Evolutionary conservation across 1,140 invertebrate species (phyloP).

Genomic region (Ceratina calcarata): DNA sequence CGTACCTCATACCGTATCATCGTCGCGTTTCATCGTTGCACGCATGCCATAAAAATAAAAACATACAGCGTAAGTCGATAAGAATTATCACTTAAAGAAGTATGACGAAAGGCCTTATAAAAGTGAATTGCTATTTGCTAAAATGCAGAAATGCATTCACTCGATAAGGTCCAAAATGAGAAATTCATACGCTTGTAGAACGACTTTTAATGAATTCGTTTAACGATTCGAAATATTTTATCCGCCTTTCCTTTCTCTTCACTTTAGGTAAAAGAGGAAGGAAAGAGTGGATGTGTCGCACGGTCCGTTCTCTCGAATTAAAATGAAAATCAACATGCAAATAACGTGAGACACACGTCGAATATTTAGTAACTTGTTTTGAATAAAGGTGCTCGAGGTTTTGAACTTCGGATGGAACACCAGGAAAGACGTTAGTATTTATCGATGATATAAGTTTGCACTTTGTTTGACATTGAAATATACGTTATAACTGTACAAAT

Average conservation of each 20-base stretch:
- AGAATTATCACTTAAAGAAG: too few species aligned
- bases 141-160: too few species aligned
- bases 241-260: not conserved
- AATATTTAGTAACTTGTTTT: not conserved
- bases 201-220: too few species aligned
- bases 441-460: conserved; percentile 42
- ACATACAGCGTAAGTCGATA: too few species aligned
- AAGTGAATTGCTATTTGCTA: too few species aligned
- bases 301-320: not conserved
- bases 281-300: too few species aligned
- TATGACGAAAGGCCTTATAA: too few species aligned
- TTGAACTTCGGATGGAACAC: not conserved
- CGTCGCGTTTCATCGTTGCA: too few species aligned
- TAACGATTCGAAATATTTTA: not conserved
- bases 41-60: too few species aligned
- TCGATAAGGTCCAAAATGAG: too few species aligned
- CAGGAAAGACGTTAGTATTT: not conserved
- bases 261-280: not conserved
- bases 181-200: too few species aligned
- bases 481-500: conserved; percentile 28
- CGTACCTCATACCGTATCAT: too few species aligned
- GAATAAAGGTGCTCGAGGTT: not conserved
- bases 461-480: conserved; percentile 37
- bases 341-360: not conserved
- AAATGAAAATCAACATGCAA: not conserved